phyloP scores from a whole-genome alignment of 2,797 vertebrate species.

The Myoxocephalus aenaeus region DNA sequence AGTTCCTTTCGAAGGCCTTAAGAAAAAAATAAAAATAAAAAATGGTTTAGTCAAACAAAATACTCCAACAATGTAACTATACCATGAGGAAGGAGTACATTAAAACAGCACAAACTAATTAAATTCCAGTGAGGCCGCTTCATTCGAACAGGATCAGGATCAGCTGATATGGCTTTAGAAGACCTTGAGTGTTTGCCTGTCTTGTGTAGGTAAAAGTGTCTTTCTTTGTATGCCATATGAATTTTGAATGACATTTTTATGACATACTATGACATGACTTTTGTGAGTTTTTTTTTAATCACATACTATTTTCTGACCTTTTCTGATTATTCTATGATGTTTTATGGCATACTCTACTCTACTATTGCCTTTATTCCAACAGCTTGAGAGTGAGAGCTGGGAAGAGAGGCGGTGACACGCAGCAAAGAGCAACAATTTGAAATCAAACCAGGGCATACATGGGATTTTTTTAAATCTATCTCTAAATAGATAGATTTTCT shows the following conservation, averaged over 20 bases:
- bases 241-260: neutral
- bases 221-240: too few species aligned
- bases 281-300: too few species aligned
- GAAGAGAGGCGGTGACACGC: too few species aligned
- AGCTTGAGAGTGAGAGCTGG: too few species aligned
- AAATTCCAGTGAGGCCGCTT: neutral
- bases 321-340: too few species aligned
- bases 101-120: neutral
- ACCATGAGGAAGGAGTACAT: neutral
- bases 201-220: too few species aligned
- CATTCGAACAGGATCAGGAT: slow-evolving; percentile 26
- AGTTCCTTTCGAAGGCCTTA: neutral
- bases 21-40: neutral
- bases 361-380: too few species aligned
- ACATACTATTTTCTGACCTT: neutral
- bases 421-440: too few species aligned
- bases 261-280: neutral
- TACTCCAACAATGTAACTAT: neutral
- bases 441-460: too few species aligned
- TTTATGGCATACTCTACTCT: neutral
- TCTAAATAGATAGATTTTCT: too few species aligned
- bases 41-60: neutral
- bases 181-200: neutral
- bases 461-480: too few species aligned
- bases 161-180: slow-evolving; percentile 45